phyloP scores from a whole-genome alignment of 2,797 vertebrate species.

The Spondyliosoma cantharus region DNA sequence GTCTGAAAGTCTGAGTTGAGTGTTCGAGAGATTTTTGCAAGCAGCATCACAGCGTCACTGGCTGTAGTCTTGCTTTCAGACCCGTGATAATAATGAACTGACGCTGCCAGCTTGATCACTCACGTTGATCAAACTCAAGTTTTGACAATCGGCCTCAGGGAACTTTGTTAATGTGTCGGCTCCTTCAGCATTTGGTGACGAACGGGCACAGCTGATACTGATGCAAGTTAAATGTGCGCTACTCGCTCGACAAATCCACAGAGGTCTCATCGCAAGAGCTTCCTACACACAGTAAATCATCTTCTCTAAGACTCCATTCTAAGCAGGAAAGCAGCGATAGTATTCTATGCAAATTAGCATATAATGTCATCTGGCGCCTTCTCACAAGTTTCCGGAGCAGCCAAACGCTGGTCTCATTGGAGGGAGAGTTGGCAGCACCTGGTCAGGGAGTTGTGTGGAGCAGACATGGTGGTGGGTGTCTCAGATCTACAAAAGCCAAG shows the following conservation, averaged over 20 bases:
- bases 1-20: too few species aligned
- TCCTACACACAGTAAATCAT: slow-evolving; percentile 5
- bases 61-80: slow-evolving; percentile 20
- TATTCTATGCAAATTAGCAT: slow-evolving; percentile 58
- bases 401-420: slow-evolving; percentile 29
- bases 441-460: slow-evolving; percentile 29
- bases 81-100: too few species aligned
- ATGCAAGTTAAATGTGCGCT: slow-evolving; percentile 18
- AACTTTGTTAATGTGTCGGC: slow-evolving; percentile 28
- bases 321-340: slow-evolving; percentile 19
- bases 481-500: slow-evolving; percentile 52
- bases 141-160: slow-evolving; percentile 45
- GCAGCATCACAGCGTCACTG: background rate
- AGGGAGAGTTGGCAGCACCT: slow-evolving; percentile 48
- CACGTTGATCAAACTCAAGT: too few species aligned
- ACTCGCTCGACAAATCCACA: slow-evolving; percentile 22
- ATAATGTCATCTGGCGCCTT: slow-evolving; percentile 49
- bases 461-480: slow-evolving; percentile 26
- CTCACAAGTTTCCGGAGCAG: slow-evolving; percentile 17
- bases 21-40: too few species aligned
- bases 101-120: slow-evolving; percentile 35
- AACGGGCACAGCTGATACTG: slow-evolving; percentile 18
- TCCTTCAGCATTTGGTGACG: slow-evolving; percentile 39
- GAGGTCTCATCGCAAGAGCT: slow-evolving; percentile 12
- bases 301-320: slow-evolving; percentile 24